Conservation (phyloP, 1,140 invertebrate species). For the Dufourea novaeangliae region DNA sequence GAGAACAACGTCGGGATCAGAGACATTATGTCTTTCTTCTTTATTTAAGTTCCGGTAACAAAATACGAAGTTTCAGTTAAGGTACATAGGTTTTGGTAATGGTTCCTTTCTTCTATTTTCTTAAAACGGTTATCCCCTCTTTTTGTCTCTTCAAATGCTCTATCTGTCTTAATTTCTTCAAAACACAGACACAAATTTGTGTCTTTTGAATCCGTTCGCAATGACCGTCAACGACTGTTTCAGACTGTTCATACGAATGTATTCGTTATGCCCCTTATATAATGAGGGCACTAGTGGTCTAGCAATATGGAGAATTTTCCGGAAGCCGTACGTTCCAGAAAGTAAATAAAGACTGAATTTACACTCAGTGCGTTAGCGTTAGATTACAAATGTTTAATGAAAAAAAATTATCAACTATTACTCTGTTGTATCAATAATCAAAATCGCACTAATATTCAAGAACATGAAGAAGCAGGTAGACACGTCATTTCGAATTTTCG, state of each 20-base stretch:
- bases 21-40: constrained; percentile 68
- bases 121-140: background rate
- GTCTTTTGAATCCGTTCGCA: background rate
- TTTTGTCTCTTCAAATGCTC: too few species aligned
- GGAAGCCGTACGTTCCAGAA: background rate
- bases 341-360: background rate
- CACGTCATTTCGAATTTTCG: background rate
- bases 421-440: background rate
- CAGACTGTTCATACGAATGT: too few species aligned
- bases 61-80: background rate
- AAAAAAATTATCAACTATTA: background rate
- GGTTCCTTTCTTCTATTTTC: background rate
- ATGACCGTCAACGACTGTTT: background rate
- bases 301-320: constrained; percentile 6
- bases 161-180: background rate
- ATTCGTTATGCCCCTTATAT: background rate
- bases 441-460: too few species aligned
- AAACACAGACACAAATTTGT: too few species aligned
- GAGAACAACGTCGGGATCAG: constrained; percentile 75
- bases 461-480: background rate
- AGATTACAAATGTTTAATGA: background rate
- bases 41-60: background rate
- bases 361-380: background rate
- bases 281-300: background rate
- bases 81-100: background rate